A percentile compares a stretch with the other conserved stretches of the same genome.
Evolutionary conservation across 2,113 vertebrate species (phyloP).

Genomic region (Macroglossus sobrinus): DNA sequence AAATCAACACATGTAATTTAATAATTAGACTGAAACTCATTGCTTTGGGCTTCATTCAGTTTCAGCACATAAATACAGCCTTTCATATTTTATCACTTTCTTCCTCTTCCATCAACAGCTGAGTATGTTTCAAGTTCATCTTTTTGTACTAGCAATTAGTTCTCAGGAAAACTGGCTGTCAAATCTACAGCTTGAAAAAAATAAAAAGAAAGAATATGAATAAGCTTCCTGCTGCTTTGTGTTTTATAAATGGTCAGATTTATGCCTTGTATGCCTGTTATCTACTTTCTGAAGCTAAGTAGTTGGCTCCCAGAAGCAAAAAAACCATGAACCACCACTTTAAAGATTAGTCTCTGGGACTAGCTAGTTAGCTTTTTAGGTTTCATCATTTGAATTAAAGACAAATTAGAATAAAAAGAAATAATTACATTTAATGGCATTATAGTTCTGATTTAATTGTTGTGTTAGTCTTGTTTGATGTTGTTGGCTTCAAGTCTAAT

Average conservation of each 20-base stretch:
- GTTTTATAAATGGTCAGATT: slow-evolving; percentile 18
- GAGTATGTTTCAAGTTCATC: slow-evolving; percentile 42
- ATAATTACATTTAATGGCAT: background rate
- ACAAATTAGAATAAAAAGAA: slow-evolving; percentile 25
- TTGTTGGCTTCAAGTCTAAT: background rate
- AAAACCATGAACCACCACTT: background rate
- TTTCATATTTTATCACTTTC: slow-evolving; percentile 17
- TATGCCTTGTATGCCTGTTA: background rate
- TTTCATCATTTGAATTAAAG: slow-evolving; percentile 48
- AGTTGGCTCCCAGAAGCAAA: background rate
- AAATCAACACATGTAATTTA: background rate
- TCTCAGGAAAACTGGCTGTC: slow-evolving; percentile 46
- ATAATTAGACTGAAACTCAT: background rate
- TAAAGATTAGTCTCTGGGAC: background rate
- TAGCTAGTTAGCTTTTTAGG: background rate
- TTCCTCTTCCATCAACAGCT: background rate
- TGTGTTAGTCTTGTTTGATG: background rate
- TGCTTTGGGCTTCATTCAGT: background rate
- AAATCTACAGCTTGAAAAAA: slow-evolving; percentile 31
- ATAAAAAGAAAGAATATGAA: slow-evolving; percentile 47
- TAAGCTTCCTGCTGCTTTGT: slow-evolving; percentile 41
- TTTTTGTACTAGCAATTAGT: slow-evolving; percentile 58
- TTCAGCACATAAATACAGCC: background rate
- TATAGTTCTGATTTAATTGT: slow-evolving; percentile 32
- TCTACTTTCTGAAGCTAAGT: slow-evolving; percentile 19